Evolutionary conservation across 2,888 invertebrate species (phyloP).

Genomic region (Thereva unica): DNA sequence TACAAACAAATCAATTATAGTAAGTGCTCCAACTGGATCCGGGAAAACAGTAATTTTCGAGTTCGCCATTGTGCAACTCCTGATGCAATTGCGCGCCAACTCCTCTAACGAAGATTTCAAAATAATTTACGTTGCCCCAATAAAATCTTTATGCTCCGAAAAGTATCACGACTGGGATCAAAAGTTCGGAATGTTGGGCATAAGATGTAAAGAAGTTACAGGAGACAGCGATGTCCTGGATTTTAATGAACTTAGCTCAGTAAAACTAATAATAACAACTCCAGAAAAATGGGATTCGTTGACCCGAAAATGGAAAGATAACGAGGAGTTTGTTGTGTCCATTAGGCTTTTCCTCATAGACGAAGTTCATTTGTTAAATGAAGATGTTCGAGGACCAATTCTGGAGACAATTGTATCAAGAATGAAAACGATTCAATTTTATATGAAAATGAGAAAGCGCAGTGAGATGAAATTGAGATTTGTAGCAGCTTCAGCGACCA

Average conservation of each 20-base stretch:
- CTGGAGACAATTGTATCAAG: slow-evolving; percentile 79
- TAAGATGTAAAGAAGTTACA: slow-evolving; percentile 72
- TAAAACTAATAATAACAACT: slow-evolving; percentile 74
- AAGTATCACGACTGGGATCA: slow-evolving; percentile 71
- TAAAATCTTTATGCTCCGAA: slow-evolving; percentile 78
- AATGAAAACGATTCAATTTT: slow-evolving; percentile 73
- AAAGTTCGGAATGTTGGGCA: slow-evolving; percentile 68
- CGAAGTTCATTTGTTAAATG: slow-evolving; percentile 77
- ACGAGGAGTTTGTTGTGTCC: slow-evolving; percentile 64
- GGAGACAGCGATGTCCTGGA: slow-evolving; percentile 75
- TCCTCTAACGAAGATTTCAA: slow-evolving; percentile 61
- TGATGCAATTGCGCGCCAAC: slow-evolving; percentile 61
- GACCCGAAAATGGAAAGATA: slow-evolving; percentile 74
- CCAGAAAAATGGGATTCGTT: slow-evolving; percentile 86
- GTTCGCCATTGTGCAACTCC: slow-evolving; percentile 71
- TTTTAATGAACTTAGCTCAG: slow-evolving; percentile 59
- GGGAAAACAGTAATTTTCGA: slow-evolving; percentile 85
- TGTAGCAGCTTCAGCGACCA: slow-evolving; percentile 78
- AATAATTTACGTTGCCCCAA: slow-evolving; percentile 83
- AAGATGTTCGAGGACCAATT: slow-evolving; percentile 72
- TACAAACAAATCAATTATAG: slow-evolving; percentile 71
- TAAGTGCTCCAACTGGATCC: slow-evolving; percentile 81
- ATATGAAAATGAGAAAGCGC: neutral
- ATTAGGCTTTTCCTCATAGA: slow-evolving; percentile 74
- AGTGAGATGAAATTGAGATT: slow-evolving; percentile 59